phyloP scores from a whole-genome alignment of 2,888 invertebrate species.

The Limnephilus marmoratus region DNA sequence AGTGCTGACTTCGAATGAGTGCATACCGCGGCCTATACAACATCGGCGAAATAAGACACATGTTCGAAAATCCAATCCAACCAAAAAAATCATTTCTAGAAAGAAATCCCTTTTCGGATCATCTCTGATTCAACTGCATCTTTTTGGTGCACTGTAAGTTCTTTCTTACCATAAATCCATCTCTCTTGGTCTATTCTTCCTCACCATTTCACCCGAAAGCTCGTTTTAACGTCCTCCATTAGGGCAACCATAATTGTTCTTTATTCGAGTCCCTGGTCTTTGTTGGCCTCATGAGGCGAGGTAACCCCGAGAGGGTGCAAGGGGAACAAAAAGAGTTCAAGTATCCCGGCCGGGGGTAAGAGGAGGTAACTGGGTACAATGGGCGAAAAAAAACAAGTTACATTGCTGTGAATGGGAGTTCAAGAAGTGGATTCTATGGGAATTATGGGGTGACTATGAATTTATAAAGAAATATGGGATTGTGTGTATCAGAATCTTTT shows the following conservation, averaged over 20 bases:
- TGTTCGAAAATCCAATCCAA: too few species aligned
- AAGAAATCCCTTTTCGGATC: too few species aligned
- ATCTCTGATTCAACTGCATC: not conserved
- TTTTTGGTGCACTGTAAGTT: not conserved
- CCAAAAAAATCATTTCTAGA: too few species aligned
- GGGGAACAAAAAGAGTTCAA: slow-evolving; percentile 61
- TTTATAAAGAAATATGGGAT: not conserved
- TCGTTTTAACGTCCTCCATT: slow-evolving; percentile 45
- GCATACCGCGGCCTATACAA: too few species aligned
- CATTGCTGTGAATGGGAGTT: slow-evolving; percentile 58
- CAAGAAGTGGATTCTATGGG: slow-evolving; percentile 18
- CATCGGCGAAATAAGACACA: too few species aligned
- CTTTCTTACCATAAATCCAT: not conserved
- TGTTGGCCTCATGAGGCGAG: slow-evolving; percentile 45
- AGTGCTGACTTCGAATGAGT: too few species aligned
- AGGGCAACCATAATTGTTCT: slow-evolving; percentile 60
- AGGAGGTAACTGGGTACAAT: slow-evolving; percentile 56
- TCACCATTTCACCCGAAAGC: slow-evolving; percentile 41
- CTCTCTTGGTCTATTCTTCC: slow-evolving; percentile 18
- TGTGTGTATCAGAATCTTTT: not conserved
- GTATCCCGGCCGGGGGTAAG: slow-evolving; percentile 48
- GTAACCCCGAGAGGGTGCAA: slow-evolving; percentile 6
- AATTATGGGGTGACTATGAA: slow-evolving; percentile 18
- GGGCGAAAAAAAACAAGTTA: slow-evolving; percentile 59
- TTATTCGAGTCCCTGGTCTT: slow-evolving; percentile 46